These are phyloP conservation scores for Euphydryas editha DNA, from an alignment of 2,888 invertebrate species.

Conservation along the genomic window DNA sequence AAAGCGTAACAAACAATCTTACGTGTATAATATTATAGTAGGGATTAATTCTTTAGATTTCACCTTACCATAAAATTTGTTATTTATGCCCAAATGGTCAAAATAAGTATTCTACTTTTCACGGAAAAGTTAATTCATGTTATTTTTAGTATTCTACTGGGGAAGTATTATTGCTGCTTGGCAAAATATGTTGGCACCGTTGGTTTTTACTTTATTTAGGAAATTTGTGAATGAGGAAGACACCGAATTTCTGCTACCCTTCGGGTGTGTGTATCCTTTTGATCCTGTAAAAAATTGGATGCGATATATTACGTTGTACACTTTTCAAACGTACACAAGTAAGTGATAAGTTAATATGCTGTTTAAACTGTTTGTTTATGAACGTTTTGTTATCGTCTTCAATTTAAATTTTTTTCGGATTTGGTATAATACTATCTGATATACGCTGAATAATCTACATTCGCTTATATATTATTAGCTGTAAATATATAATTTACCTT, in stretches of 20 bases:
- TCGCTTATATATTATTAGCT: too few relatives aligned
- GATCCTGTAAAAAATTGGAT: conserved; percentile 54
- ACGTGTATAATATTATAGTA: too few relatives aligned
- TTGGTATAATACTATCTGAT: too few relatives aligned
- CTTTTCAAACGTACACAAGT: conserved; percentile 58
- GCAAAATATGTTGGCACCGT: conserved; percentile 53
- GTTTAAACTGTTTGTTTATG: neutral
- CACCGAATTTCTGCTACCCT: conserved; percentile 52
- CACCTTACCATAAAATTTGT: neutral
- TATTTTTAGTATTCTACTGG: conserved; percentile 54
- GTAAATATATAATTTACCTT: too few relatives aligned
- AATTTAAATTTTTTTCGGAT: neutral
- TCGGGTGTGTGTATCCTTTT: conserved; percentile 57
- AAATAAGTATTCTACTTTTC: neutral
- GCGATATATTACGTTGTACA: conserved; percentile 56
- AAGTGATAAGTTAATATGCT: conserved; percentile 44
- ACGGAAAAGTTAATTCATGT: neutral
- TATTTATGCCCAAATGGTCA: neutral
- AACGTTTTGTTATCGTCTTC: neutral
- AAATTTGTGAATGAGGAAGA: conserved; percentile 51
- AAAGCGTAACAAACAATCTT: too few relatives aligned
- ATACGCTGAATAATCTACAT: too few relatives aligned
- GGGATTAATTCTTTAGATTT: neutral
- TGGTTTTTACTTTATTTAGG: conserved; percentile 51
- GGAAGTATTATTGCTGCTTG: conserved; percentile 52